These are phyloP conservation scores for Anthrax anthrax DNA, from an alignment of 2,888 invertebrate species.

Conservation along the genomic window DNA sequence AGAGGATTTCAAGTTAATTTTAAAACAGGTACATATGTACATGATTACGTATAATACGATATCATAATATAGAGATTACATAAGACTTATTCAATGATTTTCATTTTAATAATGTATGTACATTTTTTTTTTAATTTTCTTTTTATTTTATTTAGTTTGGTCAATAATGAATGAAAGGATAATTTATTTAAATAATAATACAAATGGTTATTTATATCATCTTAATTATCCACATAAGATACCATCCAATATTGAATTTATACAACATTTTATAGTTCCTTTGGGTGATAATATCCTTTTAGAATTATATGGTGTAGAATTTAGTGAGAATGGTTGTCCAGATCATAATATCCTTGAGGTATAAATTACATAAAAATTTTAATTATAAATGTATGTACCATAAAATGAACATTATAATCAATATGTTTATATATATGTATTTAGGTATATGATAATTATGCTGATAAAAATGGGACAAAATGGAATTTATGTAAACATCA, in stretches of 20 bases:
- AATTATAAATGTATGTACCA: not conserved
- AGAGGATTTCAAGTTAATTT: constrained; percentile 52
- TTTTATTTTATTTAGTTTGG: constrained; percentile 19
- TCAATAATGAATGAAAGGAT: constrained; percentile 33
- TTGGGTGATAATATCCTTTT: constrained; percentile 39
- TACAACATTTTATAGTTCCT: constrained; percentile 43
- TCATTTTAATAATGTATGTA: too few species aligned
- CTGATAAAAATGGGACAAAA: constrained; percentile 52
- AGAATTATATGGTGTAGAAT: constrained; percentile 36
- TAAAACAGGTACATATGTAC: constrained; percentile 40
- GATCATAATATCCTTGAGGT: constrained; percentile 42
- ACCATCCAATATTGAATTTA: constrained; percentile 38
- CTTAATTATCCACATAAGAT: constrained; percentile 44
- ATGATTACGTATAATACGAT: too few species aligned
- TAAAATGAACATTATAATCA: not conserved
- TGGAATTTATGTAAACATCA: constrained; percentile 47
- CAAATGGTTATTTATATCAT: constrained; percentile 38
- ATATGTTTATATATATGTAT: not conserved
- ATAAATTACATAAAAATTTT: constrained; percentile 1
- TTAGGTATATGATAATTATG: constrained; percentile 52
- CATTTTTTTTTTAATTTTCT: not conserved
- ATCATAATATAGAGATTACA: too few species aligned
- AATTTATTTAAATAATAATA: constrained; percentile 34
- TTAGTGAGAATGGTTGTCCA: constrained; percentile 35
- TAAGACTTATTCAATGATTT: too few species aligned